Conservation (phyloP, 2,888 invertebrate species). For the Archips xylosteana region DNA sequence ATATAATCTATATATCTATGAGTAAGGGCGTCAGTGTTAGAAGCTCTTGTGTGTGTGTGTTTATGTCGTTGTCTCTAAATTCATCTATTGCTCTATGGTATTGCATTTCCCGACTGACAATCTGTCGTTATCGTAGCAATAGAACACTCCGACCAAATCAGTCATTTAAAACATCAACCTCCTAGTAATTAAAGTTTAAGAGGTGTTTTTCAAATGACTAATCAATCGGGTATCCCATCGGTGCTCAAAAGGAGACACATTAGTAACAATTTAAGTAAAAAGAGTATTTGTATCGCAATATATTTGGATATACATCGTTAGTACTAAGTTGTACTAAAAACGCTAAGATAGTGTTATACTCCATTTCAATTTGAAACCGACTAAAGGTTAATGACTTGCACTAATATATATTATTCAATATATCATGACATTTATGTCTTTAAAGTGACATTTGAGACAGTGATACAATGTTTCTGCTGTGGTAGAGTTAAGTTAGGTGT, state of each 20-base stretch:
- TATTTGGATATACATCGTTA: slow-evolving; percentile 13
- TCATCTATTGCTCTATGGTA: slow-evolving; percentile 56
- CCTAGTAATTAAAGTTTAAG: not conserved
- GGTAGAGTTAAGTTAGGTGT: not conserved
- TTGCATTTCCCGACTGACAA: slow-evolving; percentile 32
- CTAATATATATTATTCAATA: not conserved
- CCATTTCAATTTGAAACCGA: slow-evolving; percentile 11
- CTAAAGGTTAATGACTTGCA: not conserved
- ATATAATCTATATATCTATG: slow-evolving; percentile 34
- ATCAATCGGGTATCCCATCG: slow-evolving; percentile 18
- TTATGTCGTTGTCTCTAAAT: slow-evolving; percentile 81
- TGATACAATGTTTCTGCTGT: not conserved
- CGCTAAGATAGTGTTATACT: slow-evolving; percentile 23
- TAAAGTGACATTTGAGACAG: not conserved
- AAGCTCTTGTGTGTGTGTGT: slow-evolving; percentile 79
- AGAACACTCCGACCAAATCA: slow-evolving; percentile 36
- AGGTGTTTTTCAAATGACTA: slow-evolving; percentile 44
- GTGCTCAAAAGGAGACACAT: slow-evolving; percentile 41
- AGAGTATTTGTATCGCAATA: slow-evolving; percentile 13
- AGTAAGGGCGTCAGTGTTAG: slow-evolving; percentile 41
- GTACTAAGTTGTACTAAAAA: slow-evolving; percentile 18
- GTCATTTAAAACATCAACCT: slow-evolving; percentile 36
- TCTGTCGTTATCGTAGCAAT: not conserved
- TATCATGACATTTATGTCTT: not conserved
- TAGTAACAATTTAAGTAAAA: slow-evolving; percentile 28